These are phyloP conservation scores for Agonopterix alstromeriana DNA, from an alignment of 2,888 invertebrate genomes.

Conservation along the genomic window DNA sequence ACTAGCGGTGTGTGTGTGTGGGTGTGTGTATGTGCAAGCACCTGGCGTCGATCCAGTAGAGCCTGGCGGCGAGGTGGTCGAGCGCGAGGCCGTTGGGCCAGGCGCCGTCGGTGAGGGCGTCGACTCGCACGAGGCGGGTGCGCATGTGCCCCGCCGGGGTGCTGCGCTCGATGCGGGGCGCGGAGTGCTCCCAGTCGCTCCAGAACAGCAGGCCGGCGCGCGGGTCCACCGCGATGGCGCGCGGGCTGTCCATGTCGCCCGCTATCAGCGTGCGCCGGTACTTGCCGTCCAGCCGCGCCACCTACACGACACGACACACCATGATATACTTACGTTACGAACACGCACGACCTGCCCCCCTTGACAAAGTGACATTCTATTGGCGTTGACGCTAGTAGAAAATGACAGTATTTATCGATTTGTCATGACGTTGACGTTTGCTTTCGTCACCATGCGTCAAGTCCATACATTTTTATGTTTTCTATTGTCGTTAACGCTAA, in stretches of 20 bases:
- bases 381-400: no score
- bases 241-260: slow-evolving; percentile 89
- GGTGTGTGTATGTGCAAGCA: neutral
- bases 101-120: slow-evolving; percentile 48
- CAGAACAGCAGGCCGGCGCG: slow-evolving; percentile 85
- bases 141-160: slow-evolving; percentile 85
- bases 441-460: no score
- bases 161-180: slow-evolving; percentile 88
- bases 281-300: slow-evolving; percentile 75
- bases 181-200: slow-evolving; percentile 90
- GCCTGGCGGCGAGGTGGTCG: slow-evolving; percentile 83
- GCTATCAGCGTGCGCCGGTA: slow-evolving; percentile 86
- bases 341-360: no score
- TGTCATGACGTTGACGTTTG: no score
- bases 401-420: no score
- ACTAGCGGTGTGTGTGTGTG: neutral
- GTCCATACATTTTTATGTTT: no score
- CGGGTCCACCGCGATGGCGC: slow-evolving; percentile 90
- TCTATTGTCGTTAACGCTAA: no score
- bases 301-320: slow-evolving; percentile 21
- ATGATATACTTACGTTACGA: neutral
- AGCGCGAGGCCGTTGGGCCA: slow-evolving; percentile 86
- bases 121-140: slow-evolving; percentile 76
- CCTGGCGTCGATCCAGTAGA: slow-evolving; percentile 90
- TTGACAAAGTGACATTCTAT: no score